Evolutionary conservation across 2,113 vertebrate genomes (phyloP).

Genomic region (Globicephala melas): DNA sequence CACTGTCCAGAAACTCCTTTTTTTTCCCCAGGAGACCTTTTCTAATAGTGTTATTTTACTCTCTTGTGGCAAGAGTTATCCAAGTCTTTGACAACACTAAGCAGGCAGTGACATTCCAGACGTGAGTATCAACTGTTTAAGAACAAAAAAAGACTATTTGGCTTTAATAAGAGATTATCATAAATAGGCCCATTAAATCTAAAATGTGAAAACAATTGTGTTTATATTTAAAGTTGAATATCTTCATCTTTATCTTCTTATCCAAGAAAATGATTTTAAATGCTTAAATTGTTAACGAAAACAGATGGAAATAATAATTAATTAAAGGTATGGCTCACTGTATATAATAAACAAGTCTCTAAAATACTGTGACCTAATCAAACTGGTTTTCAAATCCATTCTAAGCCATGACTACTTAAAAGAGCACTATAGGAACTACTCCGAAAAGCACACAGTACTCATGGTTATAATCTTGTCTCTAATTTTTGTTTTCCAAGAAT

Average conservation of each 20-base stretch:
- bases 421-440: neutral
- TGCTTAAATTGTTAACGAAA: slow-evolving; percentile 2
- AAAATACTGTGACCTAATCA: neutral
- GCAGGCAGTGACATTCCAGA: neutral
- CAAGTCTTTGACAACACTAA: neutral
- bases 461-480: neutral
- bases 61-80: neutral
- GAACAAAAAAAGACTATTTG: slow-evolving; percentile 29
- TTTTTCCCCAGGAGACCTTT: neutral
- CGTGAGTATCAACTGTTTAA: slow-evolving; percentile 3
- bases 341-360: neutral
- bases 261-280: slow-evolving; percentile 30
- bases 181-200: neutral
- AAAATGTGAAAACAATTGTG: slow-evolving; percentile 15
- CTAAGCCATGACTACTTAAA: neutral
- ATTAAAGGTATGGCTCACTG: neutral
- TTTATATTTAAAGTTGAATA: slow-evolving; percentile 11
- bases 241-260: slow-evolving; percentile 1
- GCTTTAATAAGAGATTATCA: neutral
- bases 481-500: slow-evolving; percentile 33
- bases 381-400: slow-evolving; percentile 1
- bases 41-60: neutral
- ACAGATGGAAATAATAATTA: neutral
- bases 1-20: neutral
- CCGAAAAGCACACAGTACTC: neutral